Percentiles rank a stretch among this genome's conserved stretches.
phyloP scores from a whole-genome alignment of 2,113 vertebrate species.

The Vulpes lagopus region DNA sequence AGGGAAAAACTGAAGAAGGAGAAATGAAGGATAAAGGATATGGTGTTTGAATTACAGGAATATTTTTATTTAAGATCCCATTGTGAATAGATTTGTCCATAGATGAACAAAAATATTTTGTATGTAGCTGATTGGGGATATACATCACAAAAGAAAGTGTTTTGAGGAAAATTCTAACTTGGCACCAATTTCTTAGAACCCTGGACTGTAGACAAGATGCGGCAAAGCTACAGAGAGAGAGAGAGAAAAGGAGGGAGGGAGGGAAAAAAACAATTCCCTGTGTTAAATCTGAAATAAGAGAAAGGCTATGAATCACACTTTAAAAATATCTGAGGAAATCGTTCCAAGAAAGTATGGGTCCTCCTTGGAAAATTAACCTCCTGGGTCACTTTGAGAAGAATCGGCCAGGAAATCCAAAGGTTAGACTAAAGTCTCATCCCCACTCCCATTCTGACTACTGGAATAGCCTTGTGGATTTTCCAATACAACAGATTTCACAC shows the following conservation, averaged over 20 bases:
- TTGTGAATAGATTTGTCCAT: neutral
- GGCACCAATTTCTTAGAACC: slow-evolving; percentile 36
- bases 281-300: neutral
- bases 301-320: slow-evolving; percentile 58
- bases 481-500: slow-evolving; percentile 25
- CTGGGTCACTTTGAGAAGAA: slow-evolving; percentile 46
- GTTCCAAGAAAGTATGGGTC: neutral
- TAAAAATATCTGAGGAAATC: slow-evolving; percentile 45
- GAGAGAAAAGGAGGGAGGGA: neutral
- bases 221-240: neutral
- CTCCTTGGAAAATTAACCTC: slow-evolving; percentile 61
- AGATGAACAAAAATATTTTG: neutral
- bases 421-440: slow-evolving; percentile 65
- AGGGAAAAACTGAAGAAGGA: neutral
- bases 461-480: neutral
- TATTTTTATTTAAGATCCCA: neutral
- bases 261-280: neutral
- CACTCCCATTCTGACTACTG: neutral
- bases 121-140: neutral
- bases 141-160: slow-evolving; percentile 31
- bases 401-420: slow-evolving; percentile 56
- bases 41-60: neutral
- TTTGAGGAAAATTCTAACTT: slow-evolving; percentile 21
- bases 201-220: neutral
- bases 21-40: neutral